A percentile compares a stretch with the other conserved stretches of the same genome.
phyloP scores from a whole-genome alignment of 2,113 vertebrate genomes.

The Phaethon lepturus region DNA sequence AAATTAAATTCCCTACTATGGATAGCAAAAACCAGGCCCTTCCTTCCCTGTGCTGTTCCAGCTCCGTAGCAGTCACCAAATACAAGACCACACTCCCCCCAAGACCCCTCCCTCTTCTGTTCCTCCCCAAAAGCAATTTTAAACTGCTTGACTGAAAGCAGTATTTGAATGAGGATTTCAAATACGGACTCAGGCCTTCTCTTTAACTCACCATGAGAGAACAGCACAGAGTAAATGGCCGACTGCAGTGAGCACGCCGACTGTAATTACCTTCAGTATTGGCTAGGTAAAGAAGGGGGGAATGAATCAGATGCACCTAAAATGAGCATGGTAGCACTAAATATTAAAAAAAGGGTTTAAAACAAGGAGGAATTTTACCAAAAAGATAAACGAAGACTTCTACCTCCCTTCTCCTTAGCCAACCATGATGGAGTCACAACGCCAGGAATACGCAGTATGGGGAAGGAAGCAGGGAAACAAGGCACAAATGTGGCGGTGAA shows the following conservation, averaged over 20 bases:
- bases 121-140: conserved; percentile 32
- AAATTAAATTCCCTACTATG: conserved; percentile 53
- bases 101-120: neutral
- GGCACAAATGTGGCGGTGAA: neutral
- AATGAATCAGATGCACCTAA: neutral
- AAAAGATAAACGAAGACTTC: neutral
- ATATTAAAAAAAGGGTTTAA: neutral
- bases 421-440: neutral
- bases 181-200: conserved; percentile 26
- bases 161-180: conserved; percentile 51
- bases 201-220: neutral
- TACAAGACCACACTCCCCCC: neutral
- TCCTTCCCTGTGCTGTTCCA: neutral
- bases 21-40: conserved; percentile 34
- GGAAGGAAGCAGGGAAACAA: neutral
- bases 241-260: neutral
- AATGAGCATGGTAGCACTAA: neutral
- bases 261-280: neutral
- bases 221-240: neutral
- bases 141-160: conserved; percentile 44
- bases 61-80: neutral
- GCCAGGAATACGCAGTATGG: neutral
- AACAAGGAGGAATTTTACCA: neutral
- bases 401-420: neutral
- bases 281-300: neutral